A percentile compares a stretch with the other conserved stretches of the same genome.
phyloP scores from a whole-genome alignment of 2,797 vertebrate species.

The Taenioides sp. region DNA sequence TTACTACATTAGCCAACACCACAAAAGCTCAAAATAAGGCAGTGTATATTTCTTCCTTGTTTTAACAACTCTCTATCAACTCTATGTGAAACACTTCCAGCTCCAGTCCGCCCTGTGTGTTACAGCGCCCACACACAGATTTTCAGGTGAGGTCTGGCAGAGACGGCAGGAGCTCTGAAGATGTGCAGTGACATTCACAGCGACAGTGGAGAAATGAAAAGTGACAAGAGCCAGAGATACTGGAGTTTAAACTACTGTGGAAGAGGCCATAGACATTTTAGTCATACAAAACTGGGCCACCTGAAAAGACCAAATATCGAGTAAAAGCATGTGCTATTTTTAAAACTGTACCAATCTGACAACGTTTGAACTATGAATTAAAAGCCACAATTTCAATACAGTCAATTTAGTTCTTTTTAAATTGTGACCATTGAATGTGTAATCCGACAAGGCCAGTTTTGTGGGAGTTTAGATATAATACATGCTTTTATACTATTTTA shows the following conservation, averaged over 20 bases:
- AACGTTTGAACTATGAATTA: neutral
- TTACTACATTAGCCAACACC: neutral
- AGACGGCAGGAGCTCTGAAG: conserved; percentile 3
- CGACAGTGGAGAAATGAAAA: neutral
- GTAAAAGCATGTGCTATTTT: neutral
- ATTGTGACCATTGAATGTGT: neutral
- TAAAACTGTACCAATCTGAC: neutral
- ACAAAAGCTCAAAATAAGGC: neutral
- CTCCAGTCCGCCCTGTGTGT: neutral
- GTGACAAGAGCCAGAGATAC: neutral
- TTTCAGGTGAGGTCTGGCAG: conserved; percentile 7
- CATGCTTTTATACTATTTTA: neutral
- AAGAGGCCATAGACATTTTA: conserved; percentile 1
- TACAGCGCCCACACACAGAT: neutral
- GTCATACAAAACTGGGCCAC: conserved; percentile 2
- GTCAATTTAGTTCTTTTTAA: neutral
- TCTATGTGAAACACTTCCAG: neutral
- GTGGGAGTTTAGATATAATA: neutral
- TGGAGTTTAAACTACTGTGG: neutral
- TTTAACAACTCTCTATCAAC: neutral
- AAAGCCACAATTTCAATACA: neutral
- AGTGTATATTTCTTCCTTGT: neutral
- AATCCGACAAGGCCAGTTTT: neutral
- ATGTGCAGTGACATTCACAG: conserved; percentile 5
- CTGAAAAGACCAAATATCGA: neutral